Conservation (phyloP, 2,797 vertebrate species). For the Uromys caudimaculatus region DNA sequence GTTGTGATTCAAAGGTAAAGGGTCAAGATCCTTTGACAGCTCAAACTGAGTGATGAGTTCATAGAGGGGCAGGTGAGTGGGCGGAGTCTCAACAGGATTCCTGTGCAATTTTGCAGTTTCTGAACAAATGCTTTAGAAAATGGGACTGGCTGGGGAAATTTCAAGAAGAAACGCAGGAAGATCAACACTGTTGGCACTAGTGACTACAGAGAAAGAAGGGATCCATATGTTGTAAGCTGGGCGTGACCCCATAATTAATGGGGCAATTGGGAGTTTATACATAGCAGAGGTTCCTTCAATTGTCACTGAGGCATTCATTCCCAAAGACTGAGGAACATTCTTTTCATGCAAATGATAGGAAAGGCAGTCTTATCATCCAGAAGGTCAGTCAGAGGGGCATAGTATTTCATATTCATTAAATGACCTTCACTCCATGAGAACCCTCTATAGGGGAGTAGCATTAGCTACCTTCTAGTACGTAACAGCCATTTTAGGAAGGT, state of each 20-base stretch:
- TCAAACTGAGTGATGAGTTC: slow-evolving; percentile 97
- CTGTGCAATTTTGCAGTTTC: slow-evolving; percentile 94
- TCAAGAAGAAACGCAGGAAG: slow-evolving; percentile 98
- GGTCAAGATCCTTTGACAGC: slow-evolving; percentile 91
- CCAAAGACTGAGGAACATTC: slow-evolving; percentile 92
- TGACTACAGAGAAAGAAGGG: slow-evolving; percentile 96
- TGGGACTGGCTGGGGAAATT: slow-evolving; percentile 96
- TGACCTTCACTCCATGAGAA: no score
- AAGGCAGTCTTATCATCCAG: no score
- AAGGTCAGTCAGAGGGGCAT: no score
- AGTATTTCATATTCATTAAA: no score
- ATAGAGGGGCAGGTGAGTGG: slow-evolving; percentile 93
- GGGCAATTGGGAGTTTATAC: slow-evolving; percentile 98
- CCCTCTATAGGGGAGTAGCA: no score
- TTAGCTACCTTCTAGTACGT: no score
- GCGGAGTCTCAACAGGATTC: slow-evolving; percentile 93
- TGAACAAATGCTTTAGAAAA: slow-evolving; percentile 96
- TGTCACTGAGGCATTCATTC: slow-evolving; percentile 95
- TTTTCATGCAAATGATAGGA: no score
- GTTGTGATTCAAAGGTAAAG: slow-evolving; percentile 89
- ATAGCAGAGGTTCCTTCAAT: slow-evolving; percentile 95
- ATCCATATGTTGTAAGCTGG: slow-evolving; percentile 98
- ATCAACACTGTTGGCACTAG: slow-evolving; percentile 99
- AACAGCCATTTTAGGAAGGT: no score
- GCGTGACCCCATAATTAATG: slow-evolving; percentile 97